These are phyloP conservation scores for Tachyglossus aculeatus DNA, from an alignment of 2,797 vertebrate genomes.

Conservation along the genomic window DNA sequence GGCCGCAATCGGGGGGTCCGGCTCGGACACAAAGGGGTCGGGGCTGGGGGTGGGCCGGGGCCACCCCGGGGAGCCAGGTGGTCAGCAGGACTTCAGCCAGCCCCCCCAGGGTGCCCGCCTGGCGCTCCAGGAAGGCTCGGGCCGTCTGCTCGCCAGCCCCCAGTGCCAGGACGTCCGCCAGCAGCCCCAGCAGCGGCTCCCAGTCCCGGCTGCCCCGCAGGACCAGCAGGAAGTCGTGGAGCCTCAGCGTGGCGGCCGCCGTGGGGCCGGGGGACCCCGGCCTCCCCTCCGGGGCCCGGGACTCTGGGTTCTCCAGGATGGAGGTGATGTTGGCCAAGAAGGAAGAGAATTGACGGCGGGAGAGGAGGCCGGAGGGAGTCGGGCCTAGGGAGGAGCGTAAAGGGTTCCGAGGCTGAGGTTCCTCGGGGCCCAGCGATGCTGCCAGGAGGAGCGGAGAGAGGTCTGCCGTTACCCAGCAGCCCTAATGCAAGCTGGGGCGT, in stretches of 20 bases:
- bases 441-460: constrained; percentile 36
- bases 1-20: constrained; percentile 80
- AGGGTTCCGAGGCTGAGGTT: constrained; percentile 14
- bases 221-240: constrained; percentile 85
- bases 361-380: constrained; percentile 27
- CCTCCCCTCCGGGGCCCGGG: constrained; percentile 63
- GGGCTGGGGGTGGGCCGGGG: constrained; percentile 79
- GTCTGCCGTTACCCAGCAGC: not conserved
- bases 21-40: constrained; percentile 82
- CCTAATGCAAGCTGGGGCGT: not conserved
- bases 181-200: constrained; percentile 81
- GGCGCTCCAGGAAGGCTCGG: constrained; percentile 78
- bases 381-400: constrained; percentile 38
- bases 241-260: constrained; percentile 76
- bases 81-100: constrained; percentile 82
- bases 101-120: constrained; percentile 84
- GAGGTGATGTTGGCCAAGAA: constrained; percentile 88
- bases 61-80: constrained; percentile 82
- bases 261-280: constrained; percentile 69
- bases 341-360: constrained; percentile 73
- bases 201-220: constrained; percentile 85
- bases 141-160: constrained; percentile 78
- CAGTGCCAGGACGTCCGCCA: constrained; percentile 79
- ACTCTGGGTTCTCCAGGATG: constrained; percentile 77
- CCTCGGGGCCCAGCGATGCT: constrained; percentile 26